phyloP scores from a whole-genome alignment of 2,113 vertebrate genomes.

The Burhinus oedicnemus region DNA sequence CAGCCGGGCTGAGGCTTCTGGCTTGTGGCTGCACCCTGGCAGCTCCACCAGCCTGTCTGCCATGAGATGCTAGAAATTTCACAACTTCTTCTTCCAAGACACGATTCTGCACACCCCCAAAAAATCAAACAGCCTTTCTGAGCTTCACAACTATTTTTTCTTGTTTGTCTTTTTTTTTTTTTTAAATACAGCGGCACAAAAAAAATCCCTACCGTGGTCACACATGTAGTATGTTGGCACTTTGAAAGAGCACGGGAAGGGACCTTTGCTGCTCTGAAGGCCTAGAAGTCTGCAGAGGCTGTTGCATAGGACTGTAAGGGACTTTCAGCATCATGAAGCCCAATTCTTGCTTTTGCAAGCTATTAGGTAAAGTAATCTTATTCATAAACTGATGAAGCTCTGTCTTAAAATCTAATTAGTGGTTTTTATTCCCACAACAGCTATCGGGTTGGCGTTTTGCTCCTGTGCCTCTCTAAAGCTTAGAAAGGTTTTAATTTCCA shows the following conservation, averaged over 20 bases:
- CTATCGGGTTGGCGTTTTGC: background rate
- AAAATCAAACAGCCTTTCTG: background rate
- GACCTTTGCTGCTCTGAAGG: background rate
- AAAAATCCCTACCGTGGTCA: background rate
- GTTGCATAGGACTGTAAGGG: background rate
- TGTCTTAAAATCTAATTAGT: background rate
- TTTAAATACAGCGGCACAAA: background rate
- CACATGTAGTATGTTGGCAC: background rate
- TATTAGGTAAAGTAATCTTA: background rate
- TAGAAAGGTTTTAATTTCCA: background rate
- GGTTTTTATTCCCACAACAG: background rate
- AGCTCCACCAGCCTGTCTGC: background rate
- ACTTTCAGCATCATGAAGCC: background rate
- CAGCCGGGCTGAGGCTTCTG: background rate
- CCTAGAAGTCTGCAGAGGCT: background rate
- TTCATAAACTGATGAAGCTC: background rate
- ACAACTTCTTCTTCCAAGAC: background rate
- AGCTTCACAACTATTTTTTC: background rate
- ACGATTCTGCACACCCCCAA: fast-evolving
- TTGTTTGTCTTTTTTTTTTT: background rate
- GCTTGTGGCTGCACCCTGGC: background rate
- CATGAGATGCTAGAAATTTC: background rate
- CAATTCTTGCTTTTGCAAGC: background rate
- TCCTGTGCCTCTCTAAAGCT: background rate
- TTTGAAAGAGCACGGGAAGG: background rate